Conservation (phyloP, 2,888 invertebrate species). For the Aricia artaxerxes region DNA sequence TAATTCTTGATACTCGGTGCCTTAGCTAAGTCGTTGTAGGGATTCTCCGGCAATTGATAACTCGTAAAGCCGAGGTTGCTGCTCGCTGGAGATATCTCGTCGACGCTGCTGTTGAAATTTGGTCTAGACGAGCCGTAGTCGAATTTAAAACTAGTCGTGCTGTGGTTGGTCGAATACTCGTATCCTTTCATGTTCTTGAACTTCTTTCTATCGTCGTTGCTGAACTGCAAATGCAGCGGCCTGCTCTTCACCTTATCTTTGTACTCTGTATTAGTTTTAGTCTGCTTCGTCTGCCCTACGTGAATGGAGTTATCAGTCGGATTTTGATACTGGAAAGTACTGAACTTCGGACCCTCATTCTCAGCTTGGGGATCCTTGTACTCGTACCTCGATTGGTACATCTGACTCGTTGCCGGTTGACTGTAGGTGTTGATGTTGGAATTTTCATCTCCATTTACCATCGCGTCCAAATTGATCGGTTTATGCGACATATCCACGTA, state of each 20-base stretch:
- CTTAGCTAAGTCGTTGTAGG: slow-evolving; percentile 59
- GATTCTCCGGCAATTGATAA: slow-evolving; percentile 57
- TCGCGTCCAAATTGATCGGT: slow-evolving; percentile 41
- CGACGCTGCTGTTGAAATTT: slow-evolving; percentile 52
- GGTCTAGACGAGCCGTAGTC: slow-evolving; percentile 56
- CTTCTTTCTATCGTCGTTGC: slow-evolving; percentile 47
- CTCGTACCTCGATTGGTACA: slow-evolving; percentile 23
- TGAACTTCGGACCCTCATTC: slow-evolving; percentile 36
- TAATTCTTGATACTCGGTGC: slow-evolving; percentile 53
- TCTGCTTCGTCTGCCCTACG: slow-evolving; percentile 38
- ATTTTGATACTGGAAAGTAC: slow-evolving; percentile 44
- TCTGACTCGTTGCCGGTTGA: slow-evolving; percentile 20
- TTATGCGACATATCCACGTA: slow-evolving; percentile 49
- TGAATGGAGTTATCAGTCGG: slow-evolving; percentile 44
- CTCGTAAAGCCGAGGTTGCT: slow-evolving; percentile 61
- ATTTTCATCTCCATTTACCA: slow-evolving; percentile 32
- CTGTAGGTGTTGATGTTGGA: slow-evolving; percentile 15
- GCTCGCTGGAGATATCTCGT: slow-evolving; percentile 63
- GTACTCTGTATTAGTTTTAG: slow-evolving; percentile 49
- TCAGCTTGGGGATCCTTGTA: slow-evolving; percentile 27
- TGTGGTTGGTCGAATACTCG: slow-evolving; percentile 63
- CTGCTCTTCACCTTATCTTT: slow-evolving; percentile 62
- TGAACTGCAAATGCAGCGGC: slow-evolving; percentile 50
- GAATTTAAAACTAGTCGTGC: slow-evolving; percentile 61
- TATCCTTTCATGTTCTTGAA: slow-evolving; percentile 62